Evolutionary conservation across 2,113 vertebrate genomes (phyloP).

Genomic region (Eulacestoma nigropectus): DNA sequence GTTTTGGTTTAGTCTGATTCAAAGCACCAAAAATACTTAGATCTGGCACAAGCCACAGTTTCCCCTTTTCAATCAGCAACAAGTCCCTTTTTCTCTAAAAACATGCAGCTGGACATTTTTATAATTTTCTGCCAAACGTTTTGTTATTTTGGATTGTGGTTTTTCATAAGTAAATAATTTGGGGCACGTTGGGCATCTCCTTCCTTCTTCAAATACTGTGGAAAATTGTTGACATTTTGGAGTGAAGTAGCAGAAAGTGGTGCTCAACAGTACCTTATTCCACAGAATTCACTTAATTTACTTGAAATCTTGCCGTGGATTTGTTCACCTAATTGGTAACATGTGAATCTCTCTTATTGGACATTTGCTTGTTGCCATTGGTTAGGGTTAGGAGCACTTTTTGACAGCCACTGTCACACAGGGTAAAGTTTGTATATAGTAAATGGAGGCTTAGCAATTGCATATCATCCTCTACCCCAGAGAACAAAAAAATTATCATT

Average conservation of each 20-base stretch:
- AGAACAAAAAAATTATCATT: slow-evolving; percentile 20
- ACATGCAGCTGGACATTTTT: background rate
- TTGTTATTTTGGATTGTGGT: background rate
- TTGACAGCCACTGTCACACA: background rate
- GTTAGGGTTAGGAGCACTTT: background rate
- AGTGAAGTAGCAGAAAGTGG: background rate
- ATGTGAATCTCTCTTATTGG: background rate
- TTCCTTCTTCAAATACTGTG: background rate
- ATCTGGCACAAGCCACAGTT: background rate
- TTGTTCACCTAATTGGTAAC: background rate
- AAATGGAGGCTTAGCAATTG: slow-evolving; percentile 1
- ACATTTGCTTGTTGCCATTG: background rate
- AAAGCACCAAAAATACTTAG: background rate
- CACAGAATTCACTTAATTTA: background rate
- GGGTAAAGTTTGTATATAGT: background rate
- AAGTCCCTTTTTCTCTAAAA: background rate
- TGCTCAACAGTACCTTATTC: background rate
- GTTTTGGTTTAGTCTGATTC: background rate
- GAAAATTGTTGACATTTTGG: background rate
- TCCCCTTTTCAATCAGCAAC: background rate
- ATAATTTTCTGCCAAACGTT: background rate
- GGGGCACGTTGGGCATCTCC: background rate
- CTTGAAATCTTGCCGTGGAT: background rate
- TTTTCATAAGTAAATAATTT: background rate
- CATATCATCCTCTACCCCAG: background rate